These are phyloP conservation scores for Gambusia holbrooki DNA, from an alignment of 2,113 vertebrate species.

Conservation along the genomic window DNA sequence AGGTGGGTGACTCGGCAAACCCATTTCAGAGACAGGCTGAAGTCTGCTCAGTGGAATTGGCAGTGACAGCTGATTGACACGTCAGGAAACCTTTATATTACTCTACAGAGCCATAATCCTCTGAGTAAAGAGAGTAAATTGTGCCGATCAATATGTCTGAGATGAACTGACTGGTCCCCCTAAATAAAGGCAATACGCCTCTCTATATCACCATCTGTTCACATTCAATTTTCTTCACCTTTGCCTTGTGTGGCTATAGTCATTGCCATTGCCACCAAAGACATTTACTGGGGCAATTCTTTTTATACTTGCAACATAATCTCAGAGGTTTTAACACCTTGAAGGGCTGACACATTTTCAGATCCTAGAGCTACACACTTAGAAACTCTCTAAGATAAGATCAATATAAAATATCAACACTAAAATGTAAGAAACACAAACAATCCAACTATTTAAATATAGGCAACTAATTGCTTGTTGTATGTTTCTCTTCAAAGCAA, in stretches of 20 bases:
- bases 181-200: conserved; percentile 52
- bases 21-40: conserved; percentile 63
- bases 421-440: neutral
- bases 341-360: neutral
- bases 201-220: conserved; percentile 66
- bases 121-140: conserved; percentile 76
- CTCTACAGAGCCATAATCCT: conserved; percentile 76
- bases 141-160: conserved; percentile 74
- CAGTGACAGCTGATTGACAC: conserved; percentile 78
- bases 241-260: conserved; percentile 57
- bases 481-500: neutral
- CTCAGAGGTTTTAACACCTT: conserved; percentile 5
- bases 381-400: neutral
- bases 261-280: conserved; percentile 23
- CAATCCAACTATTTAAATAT: neutral
- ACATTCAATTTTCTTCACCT: conserved; percentile 59
- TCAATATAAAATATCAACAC: neutral
- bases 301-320: conserved; percentile 30
- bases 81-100: conserved; percentile 81
- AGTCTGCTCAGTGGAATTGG: conserved; percentile 70
- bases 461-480: neutral
- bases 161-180: conserved; percentile 67
- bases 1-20: conserved; percentile 50
- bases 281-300: conserved; percentile 5
- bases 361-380: neutral